Evolutionary conservation across 2,888 invertebrate genomes (phyloP).

Genomic region (Lottia scabra): DNA sequence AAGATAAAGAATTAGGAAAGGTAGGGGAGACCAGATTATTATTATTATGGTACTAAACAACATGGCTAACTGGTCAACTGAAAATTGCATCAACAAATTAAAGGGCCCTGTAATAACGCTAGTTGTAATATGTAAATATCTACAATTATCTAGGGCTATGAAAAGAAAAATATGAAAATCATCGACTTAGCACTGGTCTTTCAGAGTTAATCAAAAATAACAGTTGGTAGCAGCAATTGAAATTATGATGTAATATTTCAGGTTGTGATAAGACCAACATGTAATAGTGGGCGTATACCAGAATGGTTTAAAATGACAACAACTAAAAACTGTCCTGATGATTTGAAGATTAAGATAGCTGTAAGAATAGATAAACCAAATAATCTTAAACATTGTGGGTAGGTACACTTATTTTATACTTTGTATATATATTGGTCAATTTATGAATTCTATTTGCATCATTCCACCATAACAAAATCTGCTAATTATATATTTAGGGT

Average conservation of each 20-base stretch:
- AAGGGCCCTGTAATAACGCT: too few relatives aligned
- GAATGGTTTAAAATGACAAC: conserved; percentile 98
- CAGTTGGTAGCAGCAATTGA: too few relatives aligned
- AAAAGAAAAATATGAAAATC: too few relatives aligned
- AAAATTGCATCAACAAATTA: too few relatives aligned
- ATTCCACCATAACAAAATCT: too few relatives aligned
- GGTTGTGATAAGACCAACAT: conserved; percentile 74
- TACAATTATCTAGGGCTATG: too few relatives aligned
- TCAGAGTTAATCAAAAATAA: too few relatives aligned
- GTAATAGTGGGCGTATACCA: conserved; percentile 72
- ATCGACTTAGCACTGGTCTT: too few relatives aligned
- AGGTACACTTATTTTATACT: conserved; percentile 57
- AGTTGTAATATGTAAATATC: too few relatives aligned
- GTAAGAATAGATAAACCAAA: conserved; percentile 98
- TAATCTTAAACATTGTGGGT: conserved; percentile 99
- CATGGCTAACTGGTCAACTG: too few relatives aligned
- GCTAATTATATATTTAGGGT: too few relatives aligned
- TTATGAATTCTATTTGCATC: too few relatives aligned
- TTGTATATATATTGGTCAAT: neutral
- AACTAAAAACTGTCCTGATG: conserved; percentile 94
- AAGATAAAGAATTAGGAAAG: conserved; percentile 98
- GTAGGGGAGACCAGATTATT: conserved; percentile 38
- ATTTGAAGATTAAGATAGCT: conserved; percentile 95
- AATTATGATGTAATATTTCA: conserved; percentile 40
- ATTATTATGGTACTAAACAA: neutral